phyloP scores from a whole-genome alignment of 2,888 invertebrate species.

The Argyresthia goedartella region DNA sequence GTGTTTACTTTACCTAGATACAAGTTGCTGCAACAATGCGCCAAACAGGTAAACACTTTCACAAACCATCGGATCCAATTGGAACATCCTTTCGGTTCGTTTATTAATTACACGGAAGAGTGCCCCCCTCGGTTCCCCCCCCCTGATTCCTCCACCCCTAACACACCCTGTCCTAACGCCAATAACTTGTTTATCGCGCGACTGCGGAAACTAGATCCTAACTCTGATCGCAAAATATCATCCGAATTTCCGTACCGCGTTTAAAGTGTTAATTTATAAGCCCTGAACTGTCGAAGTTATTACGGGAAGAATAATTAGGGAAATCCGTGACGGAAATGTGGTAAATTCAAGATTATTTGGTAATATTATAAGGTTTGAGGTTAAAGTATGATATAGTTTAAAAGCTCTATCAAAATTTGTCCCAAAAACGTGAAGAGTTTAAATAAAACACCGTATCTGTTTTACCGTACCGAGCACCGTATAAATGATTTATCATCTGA shows the following conservation, averaged over 20 bases:
- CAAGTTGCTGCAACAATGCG: too few species aligned
- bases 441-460: too few species aligned
- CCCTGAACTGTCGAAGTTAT: constrained; percentile 16
- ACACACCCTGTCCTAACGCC: constrained; percentile 29
- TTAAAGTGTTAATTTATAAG: constrained; percentile 18
- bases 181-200: constrained; percentile 60
- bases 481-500: too few species aligned
- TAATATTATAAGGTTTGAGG: neutral
- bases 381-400: too few species aligned
- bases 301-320: constrained; percentile 17
- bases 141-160: constrained; percentile 16
- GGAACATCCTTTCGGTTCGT: constrained; percentile 41
- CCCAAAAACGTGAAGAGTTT: too few species aligned
- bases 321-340: constrained; percentile 14
- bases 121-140: constrained; percentile 18
- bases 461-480: too few species aligned
- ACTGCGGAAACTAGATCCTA: constrained; percentile 55
- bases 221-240: constrained; percentile 51
- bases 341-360: constrained; percentile 9
- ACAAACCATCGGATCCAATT: constrained; percentile 44
- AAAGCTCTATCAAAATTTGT: too few species aligned
- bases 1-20: too few species aligned
- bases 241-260: constrained; percentile 38
- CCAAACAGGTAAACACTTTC: constrained; percentile 21
- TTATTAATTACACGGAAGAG: constrained; percentile 55